These are phyloP conservation scores for Heterodera filipjevi DNA, from an alignment of 2,888 invertebrate genomes.

Conservation along the genomic window DNA sequence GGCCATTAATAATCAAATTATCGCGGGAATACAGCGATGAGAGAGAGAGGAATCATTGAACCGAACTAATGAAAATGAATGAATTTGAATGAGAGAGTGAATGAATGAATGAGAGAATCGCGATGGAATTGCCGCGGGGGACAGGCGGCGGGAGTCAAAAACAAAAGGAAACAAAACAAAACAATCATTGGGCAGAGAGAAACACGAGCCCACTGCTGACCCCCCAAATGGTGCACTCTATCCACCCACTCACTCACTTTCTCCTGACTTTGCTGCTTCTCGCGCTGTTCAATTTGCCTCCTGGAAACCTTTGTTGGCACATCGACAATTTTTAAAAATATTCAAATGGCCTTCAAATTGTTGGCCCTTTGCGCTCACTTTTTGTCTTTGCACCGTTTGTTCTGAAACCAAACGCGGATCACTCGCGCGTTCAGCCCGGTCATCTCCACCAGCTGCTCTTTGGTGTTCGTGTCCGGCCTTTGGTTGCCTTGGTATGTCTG, in stretches of 20 bases:
- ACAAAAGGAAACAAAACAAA: not conserved
- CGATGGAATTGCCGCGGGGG: not conserved
- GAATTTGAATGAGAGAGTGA: not conserved
- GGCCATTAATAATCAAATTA: constrained; percentile 30
- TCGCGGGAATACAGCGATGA: constrained; percentile 9
- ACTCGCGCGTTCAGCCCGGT: constrained; percentile 94
- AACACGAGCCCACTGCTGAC: not conserved
- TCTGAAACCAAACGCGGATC: constrained; percentile 96
- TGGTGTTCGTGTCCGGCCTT: constrained; percentile 96
- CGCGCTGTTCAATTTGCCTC: constrained; percentile 40
- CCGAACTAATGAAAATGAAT: not conserved
- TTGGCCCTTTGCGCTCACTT: constrained; percentile 31
- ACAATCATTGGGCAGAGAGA: not conserved
- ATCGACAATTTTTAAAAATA: not conserved
- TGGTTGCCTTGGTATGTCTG: constrained; percentile 98
- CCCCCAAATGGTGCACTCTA: not conserved
- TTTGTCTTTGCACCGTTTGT: constrained; percentile 74
- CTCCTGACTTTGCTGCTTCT: constrained; percentile 41
- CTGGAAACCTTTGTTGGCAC: constrained; percentile 10
- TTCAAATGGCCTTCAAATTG: not conserved
- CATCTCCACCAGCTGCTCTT: constrained; percentile 98
- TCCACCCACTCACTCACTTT: constrained; percentile 41
- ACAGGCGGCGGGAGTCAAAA: not conserved
- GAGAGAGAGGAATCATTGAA: constrained; percentile 16
- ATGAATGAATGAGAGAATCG: not conserved